These are phyloP conservation scores for Dreissena rostriformis DNA, from an alignment of 1,140 invertebrate genomes.

Conservation along the genomic window DNA sequence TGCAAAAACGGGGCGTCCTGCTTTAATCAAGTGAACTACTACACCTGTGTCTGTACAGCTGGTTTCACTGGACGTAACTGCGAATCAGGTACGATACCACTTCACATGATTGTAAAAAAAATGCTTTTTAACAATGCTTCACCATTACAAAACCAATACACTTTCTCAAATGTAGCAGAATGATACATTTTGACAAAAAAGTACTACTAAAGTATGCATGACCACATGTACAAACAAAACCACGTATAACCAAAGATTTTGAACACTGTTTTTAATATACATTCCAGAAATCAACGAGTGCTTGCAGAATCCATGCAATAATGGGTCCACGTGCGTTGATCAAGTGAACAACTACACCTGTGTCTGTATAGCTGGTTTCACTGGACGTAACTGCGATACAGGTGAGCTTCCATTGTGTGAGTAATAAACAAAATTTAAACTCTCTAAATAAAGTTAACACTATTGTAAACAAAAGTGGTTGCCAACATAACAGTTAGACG, in stretches of 20 bases:
- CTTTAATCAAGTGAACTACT: neutral
- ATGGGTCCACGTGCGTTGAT: conserved; percentile 4
- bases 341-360: conserved; percentile 2
- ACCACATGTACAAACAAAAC: too few species aligned
- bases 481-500: neutral
- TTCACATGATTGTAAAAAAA: neutral
- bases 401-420: neutral
- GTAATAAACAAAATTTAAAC: neutral
- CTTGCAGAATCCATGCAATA: neutral
- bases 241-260: neutral
- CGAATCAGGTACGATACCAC: neutral
- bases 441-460: neutral
- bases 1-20: conserved; percentile 15
- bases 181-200: too few species aligned
- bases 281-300: conserved; percentile 24
- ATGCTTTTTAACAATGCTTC: too few species aligned
- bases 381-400: neutral
- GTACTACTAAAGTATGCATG: too few species aligned
- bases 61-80: neutral
- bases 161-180: too few species aligned
- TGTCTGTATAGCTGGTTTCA: conserved; percentile 3
- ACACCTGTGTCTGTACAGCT: neutral
- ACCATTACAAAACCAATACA: too few species aligned
- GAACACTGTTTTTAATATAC: neutral
- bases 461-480: neutral